Evolutionary conservation across 2,797 vertebrate genomes (phyloP).

Genomic region (Mormyrus proboscirostris): DNA sequence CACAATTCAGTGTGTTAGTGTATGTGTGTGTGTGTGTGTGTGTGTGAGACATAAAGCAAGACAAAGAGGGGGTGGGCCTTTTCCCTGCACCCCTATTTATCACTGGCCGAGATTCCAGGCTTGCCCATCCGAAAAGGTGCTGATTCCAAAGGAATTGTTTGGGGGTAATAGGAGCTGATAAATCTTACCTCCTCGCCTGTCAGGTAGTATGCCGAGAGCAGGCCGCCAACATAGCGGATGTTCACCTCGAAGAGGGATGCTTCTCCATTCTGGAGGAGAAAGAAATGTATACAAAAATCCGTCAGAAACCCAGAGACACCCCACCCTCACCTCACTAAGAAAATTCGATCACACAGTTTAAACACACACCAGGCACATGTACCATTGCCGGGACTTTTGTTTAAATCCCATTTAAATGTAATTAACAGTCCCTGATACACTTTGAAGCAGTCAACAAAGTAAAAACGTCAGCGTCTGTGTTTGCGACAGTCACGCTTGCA

Average conservation of each 20-base stretch:
- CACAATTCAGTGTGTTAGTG: background rate
- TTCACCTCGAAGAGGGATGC: constrained; percentile 97
- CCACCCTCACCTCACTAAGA: background rate
- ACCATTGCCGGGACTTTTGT: background rate
- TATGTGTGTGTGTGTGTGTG: background rate
- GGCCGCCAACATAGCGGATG: constrained; percentile 90
- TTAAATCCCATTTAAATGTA: background rate
- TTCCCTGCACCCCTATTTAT: constrained; percentile 33
- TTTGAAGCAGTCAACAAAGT: background rate
- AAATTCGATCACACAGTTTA: background rate
- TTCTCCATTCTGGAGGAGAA: constrained; percentile 76
- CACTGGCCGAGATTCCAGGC: constrained; percentile 31
- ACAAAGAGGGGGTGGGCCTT: background rate
- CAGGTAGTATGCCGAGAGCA: constrained; percentile 88
- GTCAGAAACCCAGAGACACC: background rate
- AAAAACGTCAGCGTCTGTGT: background rate
- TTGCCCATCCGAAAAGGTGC: constrained; percentile 1
- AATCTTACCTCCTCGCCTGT: constrained; percentile 89
- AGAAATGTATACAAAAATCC: constrained; percentile 26
- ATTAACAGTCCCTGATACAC: background rate
- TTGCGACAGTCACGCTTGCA: background rate
- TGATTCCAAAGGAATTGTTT: constrained; percentile 13
- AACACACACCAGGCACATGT: background rate
- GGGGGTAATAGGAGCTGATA: constrained; percentile 44
- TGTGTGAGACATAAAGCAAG: background rate